Evolutionary conservation across 2,888 invertebrate genomes (phyloP).

Genomic region (Mystacides longicornis): DNA sequence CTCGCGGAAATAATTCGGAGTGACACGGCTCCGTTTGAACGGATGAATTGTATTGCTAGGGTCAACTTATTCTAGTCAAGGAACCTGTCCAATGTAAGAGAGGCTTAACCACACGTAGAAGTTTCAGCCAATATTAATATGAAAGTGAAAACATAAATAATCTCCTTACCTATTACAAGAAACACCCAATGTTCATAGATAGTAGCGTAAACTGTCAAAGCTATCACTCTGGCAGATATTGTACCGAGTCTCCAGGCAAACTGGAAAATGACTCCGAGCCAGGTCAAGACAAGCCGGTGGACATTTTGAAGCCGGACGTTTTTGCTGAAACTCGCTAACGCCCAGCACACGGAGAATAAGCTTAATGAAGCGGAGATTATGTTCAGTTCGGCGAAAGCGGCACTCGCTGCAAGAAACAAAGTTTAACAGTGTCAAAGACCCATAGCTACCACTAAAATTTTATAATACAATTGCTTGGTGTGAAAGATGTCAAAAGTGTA

Average conservation of each 20-base stretch:
- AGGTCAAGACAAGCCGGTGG: conserved; percentile 73
- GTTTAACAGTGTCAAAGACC: no score
- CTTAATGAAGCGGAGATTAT: conserved; percentile 75
- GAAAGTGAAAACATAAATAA: no score
- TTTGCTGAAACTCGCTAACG: conserved; percentile 83
- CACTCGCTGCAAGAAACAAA: conserved; percentile 33
- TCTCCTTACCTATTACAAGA: conserved; percentile 55
- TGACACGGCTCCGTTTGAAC: no score
- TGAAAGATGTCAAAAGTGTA: no score
- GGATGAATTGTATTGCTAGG: no score
- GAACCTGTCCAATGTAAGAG: no score
- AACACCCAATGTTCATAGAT: conserved; percentile 75
- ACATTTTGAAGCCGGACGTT: conserved; percentile 76
- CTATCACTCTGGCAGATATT: conserved; percentile 71
- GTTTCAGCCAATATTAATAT: no score
- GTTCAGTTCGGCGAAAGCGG: conserved; percentile 66
- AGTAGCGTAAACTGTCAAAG: conserved; percentile 77
- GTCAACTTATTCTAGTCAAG: no score
- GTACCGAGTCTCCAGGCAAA: conserved; percentile 79
- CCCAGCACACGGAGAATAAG: conserved; percentile 84
- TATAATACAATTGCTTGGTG: no score
- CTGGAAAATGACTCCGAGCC: conserved; percentile 70
- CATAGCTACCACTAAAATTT: no score
- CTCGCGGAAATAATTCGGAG: no score
- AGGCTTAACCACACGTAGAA: no score